phyloP scores from a whole-genome alignment of 2,113 vertebrate genomes.

The Rhinoderma darwinii region DNA sequence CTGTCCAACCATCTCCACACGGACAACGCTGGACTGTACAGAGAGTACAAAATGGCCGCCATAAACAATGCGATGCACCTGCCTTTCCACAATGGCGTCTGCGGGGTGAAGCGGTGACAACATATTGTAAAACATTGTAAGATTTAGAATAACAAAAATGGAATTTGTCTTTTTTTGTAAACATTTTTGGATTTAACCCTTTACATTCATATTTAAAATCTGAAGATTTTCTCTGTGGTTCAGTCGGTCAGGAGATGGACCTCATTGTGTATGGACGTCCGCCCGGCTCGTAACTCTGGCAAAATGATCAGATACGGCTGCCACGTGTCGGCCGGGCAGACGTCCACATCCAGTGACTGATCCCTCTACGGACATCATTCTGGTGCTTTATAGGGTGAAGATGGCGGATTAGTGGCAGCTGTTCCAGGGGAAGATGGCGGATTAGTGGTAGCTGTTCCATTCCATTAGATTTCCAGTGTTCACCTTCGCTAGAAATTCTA shows the following conservation, averaged over 20 bases:
- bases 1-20: too few relatives aligned
- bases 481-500: not conserved
- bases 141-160: not conserved
- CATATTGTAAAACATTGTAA: not conserved
- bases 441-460: not conserved
- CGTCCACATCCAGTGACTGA: not conserved
- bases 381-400: not conserved
- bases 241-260: too few relatives aligned
- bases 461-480: constrained; percentile 12
- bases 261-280: too few relatives aligned
- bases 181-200: not conserved
- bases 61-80: not conserved
- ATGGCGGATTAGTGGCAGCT: not conserved
- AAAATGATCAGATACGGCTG: not conserved
- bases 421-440: not conserved
- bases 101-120: not conserved
- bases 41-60: too few relatives aligned
- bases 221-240: too few relatives aligned
- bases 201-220: too few relatives aligned
- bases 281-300: too few relatives aligned
- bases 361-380: too few relatives aligned
- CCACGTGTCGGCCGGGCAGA: not conserved
- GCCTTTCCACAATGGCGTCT: not conserved
- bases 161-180: not conserved
- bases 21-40: too few relatives aligned